A percentile compares a stretch with the other conserved stretches of the same genome.
These are phyloP conservation scores for Crocuta crocuta DNA, from an alignment of 2,113 vertebrate species.

Conservation along the genomic window DNA sequence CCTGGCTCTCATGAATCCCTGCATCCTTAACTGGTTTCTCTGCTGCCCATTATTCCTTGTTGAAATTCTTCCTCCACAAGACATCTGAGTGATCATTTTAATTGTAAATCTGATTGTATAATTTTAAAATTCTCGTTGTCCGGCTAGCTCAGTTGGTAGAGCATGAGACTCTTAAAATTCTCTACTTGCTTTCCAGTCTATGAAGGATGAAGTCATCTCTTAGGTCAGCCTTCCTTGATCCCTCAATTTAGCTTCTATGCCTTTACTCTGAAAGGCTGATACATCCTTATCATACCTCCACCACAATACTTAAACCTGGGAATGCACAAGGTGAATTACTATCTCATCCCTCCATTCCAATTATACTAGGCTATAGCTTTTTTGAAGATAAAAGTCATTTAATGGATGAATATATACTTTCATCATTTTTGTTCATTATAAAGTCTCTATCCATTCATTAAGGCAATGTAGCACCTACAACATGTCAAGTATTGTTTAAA, in stretches of 20 bases:
- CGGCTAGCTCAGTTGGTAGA: no score
- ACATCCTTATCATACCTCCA: not conserved
- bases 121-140: not conserved
- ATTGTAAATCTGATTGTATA: not conserved
- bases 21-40: not conserved
- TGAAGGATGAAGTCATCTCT: not conserved
- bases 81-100: not conserved
- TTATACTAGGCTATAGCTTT: not conserved
- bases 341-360: not conserved
- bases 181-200: not conserved
- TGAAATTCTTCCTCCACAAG: not conserved
- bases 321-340: not conserved
- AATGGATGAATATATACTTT: not conserved
- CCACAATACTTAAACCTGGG: not conserved
- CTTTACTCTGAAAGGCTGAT: not conserved
- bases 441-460: not conserved
- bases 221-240: not conserved
- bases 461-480: not conserved
- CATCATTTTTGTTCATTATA: not conserved
- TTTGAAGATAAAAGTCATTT: constrained; percentile 33
- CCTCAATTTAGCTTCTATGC: not conserved
- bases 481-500: not conserved
- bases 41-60: not conserved
- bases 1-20: not conserved
- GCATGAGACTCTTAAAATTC: not conserved